Evolutionary conservation across 2,113 vertebrate genomes (phyloP).

Genomic region (Anoura caudifer): DNA sequence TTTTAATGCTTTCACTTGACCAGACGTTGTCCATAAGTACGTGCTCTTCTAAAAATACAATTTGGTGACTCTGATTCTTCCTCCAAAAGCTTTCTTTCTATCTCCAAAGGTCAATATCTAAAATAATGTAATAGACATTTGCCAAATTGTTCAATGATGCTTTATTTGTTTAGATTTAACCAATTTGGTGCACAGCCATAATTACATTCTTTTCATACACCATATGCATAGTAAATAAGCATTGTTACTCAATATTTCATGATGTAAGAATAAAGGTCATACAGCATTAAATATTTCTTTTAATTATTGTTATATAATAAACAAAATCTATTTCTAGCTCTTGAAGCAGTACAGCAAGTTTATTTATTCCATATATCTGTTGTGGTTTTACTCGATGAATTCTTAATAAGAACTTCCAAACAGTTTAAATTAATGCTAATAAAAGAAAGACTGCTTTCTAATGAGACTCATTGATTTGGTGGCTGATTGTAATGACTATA

Average conservation of each 20-base stretch:
- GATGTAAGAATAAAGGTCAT: conserved; percentile 14
- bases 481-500: conserved; percentile 63
- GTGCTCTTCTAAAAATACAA: conserved; percentile 5
- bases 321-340: conserved; percentile 64
- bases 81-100: conserved; percentile 25
- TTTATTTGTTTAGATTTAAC: not conserved
- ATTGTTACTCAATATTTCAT: not conserved
- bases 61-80: not conserved
- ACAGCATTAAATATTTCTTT: conserved; percentile 28
- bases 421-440: conserved; percentile 73
- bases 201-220: not conserved
- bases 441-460: conserved; percentile 75
- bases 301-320: conserved; percentile 71
- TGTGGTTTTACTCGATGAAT: conserved; percentile 73
- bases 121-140: not conserved
- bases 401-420: conserved; percentile 75
- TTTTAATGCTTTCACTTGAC: not conserved
- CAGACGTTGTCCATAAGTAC: not conserved
- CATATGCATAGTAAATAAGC: not conserved
- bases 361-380: conserved; percentile 73
- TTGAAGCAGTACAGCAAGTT: conserved; percentile 52
- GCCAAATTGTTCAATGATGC: not conserved
- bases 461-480: conserved; percentile 73
- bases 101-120: not conserved
- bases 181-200: not conserved